Evolutionary conservation across 2,113 vertebrate species (phyloP).

Genomic region (Sylvia atricapilla): DNA sequence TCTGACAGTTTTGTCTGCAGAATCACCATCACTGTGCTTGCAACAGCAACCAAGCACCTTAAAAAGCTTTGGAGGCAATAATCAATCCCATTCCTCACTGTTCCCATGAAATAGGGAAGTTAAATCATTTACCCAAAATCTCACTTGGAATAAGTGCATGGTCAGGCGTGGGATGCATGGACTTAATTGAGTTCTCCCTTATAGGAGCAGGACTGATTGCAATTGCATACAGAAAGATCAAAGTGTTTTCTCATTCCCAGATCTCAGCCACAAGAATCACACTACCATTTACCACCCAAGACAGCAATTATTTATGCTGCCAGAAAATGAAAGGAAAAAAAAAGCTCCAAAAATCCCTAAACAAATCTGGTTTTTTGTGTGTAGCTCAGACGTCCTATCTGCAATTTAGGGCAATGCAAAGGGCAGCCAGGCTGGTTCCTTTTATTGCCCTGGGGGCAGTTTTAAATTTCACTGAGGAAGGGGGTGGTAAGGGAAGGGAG

Average conservation of each 20-base stretch:
- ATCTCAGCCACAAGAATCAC: background rate
- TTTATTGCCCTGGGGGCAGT: background rate
- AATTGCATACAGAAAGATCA: background rate
- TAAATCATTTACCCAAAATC: background rate
- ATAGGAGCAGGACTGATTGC: background rate
- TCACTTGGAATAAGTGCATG: background rate
- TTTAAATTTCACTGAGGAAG: constrained; percentile 36
- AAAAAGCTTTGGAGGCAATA: background rate
- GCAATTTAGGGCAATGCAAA: background rate
- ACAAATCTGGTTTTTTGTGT: background rate
- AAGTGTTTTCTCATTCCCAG: background rate
- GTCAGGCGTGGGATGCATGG: background rate
- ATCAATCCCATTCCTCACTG: background rate
- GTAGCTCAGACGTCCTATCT: background rate
- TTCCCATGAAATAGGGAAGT: background rate
- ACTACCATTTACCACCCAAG: background rate
- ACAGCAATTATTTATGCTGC: background rate
- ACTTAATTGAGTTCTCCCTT: background rate
- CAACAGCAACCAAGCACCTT: background rate
- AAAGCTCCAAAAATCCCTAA: background rate
- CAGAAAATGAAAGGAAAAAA: background rate
- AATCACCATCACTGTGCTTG: background rate
- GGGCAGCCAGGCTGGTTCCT: background rate
- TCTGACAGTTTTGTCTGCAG: background rate
- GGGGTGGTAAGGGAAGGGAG: background rate